Evolutionary conservation across 2,797 vertebrate species (phyloP).

Genomic region (Anableps anableps): DNA sequence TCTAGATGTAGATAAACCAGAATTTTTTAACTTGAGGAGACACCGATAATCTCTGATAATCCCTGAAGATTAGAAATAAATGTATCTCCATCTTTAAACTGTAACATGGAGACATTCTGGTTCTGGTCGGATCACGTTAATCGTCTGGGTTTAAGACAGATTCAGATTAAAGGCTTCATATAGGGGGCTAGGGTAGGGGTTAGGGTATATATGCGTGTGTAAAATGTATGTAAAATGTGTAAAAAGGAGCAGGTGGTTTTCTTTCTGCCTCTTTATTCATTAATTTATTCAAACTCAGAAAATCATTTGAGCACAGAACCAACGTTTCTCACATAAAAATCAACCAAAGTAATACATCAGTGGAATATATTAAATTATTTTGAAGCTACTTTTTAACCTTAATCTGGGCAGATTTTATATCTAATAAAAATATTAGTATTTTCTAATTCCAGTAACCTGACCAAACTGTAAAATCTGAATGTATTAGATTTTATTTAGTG

Average conservation of each 20-base stretch:
- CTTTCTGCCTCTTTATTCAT: background rate
- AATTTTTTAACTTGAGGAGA: background rate
- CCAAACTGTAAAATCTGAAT: background rate
- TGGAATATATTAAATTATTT: too few species aligned
- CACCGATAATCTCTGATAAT: background rate
- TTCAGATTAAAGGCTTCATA: background rate
- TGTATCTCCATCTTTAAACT: background rate
- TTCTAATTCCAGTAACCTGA: background rate
- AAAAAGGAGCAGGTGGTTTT: background rate
- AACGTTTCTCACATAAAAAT: too few species aligned
- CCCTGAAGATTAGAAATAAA: background rate
- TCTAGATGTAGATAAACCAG: background rate
- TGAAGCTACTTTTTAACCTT: background rate
- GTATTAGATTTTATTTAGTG: background rate
- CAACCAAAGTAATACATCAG: too few species aligned
- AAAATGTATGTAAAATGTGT: too few species aligned
- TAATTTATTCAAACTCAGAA: too few species aligned
- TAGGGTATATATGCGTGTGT: too few species aligned
- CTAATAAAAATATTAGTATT: background rate
- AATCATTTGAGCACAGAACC: too few species aligned
- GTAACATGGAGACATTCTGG: background rate
- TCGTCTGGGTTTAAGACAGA: background rate
- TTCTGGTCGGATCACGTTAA: background rate
- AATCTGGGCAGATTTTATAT: background rate
- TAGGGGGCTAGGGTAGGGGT: too few species aligned